phyloP scores from a whole-genome alignment of 2,888 invertebrate genomes.

The Himalopsyche tibetana region DNA sequence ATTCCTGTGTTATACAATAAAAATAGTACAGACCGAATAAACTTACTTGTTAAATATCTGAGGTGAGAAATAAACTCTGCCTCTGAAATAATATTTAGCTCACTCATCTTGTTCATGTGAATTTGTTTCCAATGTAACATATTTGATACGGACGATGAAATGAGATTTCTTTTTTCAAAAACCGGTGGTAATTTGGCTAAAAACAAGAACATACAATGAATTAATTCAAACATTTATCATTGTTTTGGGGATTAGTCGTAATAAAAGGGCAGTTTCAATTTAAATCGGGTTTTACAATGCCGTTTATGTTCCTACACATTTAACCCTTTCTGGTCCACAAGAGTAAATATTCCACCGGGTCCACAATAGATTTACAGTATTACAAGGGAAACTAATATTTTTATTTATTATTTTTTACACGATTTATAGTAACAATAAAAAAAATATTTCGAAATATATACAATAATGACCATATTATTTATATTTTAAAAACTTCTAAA shows the following conservation, averaged over 20 bases:
- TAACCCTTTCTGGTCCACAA: no score
- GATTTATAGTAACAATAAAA: neutral
- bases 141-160: constrained; percentile 72
- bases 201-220: constrained; percentile 64
- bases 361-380: no score
- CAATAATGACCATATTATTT: no score
- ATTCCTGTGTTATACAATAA: neutral
- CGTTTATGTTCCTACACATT: no score
- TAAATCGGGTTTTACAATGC: no score
- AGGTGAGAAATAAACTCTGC: constrained; percentile 74
- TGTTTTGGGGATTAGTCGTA: no score
- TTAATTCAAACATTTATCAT: neutral
- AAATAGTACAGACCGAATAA: neutral
- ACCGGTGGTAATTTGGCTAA: constrained; percentile 72
- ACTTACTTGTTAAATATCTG: constrained; percentile 75
- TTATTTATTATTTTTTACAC: no score
- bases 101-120: constrained; percentile 68
- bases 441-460: neutral
- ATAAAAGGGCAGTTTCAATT: no score
- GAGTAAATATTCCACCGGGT: no score
- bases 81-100: constrained; percentile 71
- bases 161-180: constrained; percentile 71
- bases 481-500: no score
- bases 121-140: constrained; percentile 71
- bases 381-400: no score